These are phyloP conservation scores for Anomalospiza imberbis DNA, from an alignment of 2,797 vertebrate species.

Conservation along the genomic window DNA sequence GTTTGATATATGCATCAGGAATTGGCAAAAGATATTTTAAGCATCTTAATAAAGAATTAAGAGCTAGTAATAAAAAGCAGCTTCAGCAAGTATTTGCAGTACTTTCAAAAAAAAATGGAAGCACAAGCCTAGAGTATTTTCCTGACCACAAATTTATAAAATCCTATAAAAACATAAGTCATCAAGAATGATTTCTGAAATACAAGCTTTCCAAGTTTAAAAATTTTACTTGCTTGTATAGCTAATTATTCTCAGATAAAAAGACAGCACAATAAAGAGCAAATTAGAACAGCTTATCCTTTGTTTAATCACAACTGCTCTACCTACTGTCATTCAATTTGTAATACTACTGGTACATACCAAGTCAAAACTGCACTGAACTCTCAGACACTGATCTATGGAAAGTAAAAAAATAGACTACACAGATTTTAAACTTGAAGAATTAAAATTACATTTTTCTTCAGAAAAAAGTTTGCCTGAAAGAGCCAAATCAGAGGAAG, in stretches of 20 bases:
- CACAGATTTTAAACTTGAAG: neutral
- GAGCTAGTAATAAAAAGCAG: neutral
- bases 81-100: neutral
- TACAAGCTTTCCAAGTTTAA: neutral
- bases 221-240: neutral
- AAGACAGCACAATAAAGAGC: neutral
- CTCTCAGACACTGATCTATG: neutral
- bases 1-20: neutral
- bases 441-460: neutral
- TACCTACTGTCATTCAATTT: neutral
- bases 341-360: neutral
- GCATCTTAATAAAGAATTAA: neutral
- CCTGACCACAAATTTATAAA: neutral
- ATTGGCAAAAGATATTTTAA: slow-evolving; percentile 1
- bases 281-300: neutral
- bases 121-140: accelerated
- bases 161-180: neutral
- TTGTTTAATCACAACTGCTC: neutral
- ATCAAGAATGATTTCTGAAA: neutral
- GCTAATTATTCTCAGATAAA: neutral
- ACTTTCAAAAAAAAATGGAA: neutral
- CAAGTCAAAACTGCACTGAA: neutral
- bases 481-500: neutral
- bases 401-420: neutral
- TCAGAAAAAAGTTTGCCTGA: neutral